phyloP scores from a whole-genome alignment of 2,888 invertebrate genomes.

The Arctia plantaginis region DNA sequence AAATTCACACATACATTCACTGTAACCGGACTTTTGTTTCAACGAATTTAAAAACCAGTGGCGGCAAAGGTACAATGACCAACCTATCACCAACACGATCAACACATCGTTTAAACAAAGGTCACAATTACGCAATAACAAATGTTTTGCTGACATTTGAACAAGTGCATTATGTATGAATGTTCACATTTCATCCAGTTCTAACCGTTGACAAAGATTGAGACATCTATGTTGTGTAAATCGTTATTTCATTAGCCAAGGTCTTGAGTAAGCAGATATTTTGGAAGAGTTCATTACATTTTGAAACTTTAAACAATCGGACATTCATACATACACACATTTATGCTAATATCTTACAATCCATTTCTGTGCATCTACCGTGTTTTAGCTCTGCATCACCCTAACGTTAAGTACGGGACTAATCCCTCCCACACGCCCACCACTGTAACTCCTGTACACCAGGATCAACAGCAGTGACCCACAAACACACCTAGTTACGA shows the following conservation, averaged over 20 bases:
- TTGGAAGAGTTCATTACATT: slow-evolving; percentile 5
- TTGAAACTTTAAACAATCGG: slow-evolving; percentile 11
- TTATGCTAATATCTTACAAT: not conserved
- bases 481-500: too few relatives aligned
- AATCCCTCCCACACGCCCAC: too few relatives aligned
- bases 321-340: not conserved
- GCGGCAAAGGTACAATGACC: slow-evolving; percentile 2
- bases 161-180: slow-evolving; percentile 24
- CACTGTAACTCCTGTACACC: too few relatives aligned
- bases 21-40: not conserved
- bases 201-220: slow-evolving; percentile 27
- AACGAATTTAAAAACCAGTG: slow-evolving; percentile 1
- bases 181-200: slow-evolving; percentile 26
- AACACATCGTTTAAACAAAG: slow-evolving; percentile 32
- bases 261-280: slow-evolving; percentile 15
- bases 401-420: too few relatives aligned
- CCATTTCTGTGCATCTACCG: too few relatives aligned
- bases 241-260: slow-evolving; percentile 10
- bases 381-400: too few relatives aligned
- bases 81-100: slow-evolving; percentile 15
- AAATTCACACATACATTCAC: not conserved
- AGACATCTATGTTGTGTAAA: slow-evolving; percentile 34
- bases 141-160: slow-evolving; percentile 43
- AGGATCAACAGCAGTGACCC: too few relatives aligned
- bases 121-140: slow-evolving; percentile 41